These are phyloP conservation scores for Drosophila greeni DNA, from an alignment of 2,888 invertebrate genomes.

Conservation along the genomic window DNA sequence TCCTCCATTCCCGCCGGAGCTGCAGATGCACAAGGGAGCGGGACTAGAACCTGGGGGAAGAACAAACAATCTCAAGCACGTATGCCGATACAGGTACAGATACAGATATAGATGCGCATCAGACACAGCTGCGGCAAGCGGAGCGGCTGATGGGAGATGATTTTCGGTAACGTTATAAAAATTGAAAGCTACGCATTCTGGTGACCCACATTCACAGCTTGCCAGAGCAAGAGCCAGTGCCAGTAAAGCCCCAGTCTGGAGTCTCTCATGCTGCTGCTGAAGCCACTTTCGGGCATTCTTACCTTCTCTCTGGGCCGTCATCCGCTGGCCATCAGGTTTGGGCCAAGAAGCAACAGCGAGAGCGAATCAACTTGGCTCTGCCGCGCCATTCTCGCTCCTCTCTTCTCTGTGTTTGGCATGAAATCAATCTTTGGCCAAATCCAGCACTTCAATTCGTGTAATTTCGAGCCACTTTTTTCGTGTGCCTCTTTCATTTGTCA, in stretches of 20 bases:
- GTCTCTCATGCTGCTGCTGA: constrained; percentile 31
- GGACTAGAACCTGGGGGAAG: not conserved
- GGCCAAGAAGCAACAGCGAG: constrained; percentile 5
- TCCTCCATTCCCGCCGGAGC: not conserved
- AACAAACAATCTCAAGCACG: constrained; percentile 1
- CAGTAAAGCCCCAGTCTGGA: constrained; percentile 9
- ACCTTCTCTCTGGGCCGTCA: constrained; percentile 22
- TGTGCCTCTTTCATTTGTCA: constrained; percentile 16
- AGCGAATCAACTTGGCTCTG: constrained; percentile 5
- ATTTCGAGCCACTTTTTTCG: constrained; percentile 10
- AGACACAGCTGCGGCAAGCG: constrained; percentile 2
- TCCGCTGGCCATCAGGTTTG: constrained; percentile 7
- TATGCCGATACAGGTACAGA: not conserved
- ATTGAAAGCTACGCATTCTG: constrained; percentile 70
- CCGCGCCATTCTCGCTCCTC: constrained; percentile 36
- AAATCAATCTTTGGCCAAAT: constrained; percentile 59
- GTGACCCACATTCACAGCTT: constrained; percentile 62
- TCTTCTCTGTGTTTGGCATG: constrained; percentile 45
- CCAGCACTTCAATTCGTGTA: constrained; percentile 48
- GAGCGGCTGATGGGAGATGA: constrained; percentile 27
- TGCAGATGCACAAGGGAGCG: constrained; percentile 9
- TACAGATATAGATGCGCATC: not conserved
- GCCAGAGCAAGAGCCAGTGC: constrained; percentile 10
- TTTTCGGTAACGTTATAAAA: constrained; percentile 67
- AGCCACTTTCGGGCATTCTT: constrained; percentile 20